phyloP scores from a whole-genome alignment of 2,113 vertebrate genomes.

The Genyomyrus donnyi region DNA sequence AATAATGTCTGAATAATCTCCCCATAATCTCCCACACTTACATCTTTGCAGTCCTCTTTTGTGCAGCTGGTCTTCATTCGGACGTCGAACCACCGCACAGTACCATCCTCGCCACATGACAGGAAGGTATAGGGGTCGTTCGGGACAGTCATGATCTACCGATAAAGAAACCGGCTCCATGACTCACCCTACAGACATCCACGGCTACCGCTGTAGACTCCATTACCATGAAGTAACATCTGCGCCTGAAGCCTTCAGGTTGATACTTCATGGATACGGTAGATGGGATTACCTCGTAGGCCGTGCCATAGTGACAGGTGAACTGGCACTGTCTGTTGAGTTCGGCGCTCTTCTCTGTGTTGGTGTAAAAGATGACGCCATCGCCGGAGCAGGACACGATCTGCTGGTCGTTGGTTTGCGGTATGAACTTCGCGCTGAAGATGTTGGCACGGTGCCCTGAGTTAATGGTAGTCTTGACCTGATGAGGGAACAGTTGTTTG shows the following conservation, averaged over 20 bases:
- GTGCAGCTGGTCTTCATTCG: slow-evolving; percentile 94
- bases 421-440: slow-evolving; percentile 97
- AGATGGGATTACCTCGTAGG: slow-evolving; percentile 76
- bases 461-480: slow-evolving; percentile 93
- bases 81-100: slow-evolving; percentile 95
- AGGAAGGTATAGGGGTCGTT: slow-evolving; percentile 97
- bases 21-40: slow-evolving; percentile 51
- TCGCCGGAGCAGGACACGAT: slow-evolving; percentile 97
- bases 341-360: slow-evolving; percentile 86
- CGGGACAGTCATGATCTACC: slow-evolving; percentile 94
- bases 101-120: slow-evolving; percentile 96
- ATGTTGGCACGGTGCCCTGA: slow-evolving; percentile 96
- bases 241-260: not conserved
- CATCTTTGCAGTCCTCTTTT: slow-evolving; percentile 98
- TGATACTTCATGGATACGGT: not conserved
- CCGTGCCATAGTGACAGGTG: slow-evolving; percentile 95
- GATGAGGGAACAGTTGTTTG: slow-evolving; percentile 3
- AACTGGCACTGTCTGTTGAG: slow-evolving; percentile 92
- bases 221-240: not conserved
- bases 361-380: slow-evolving; percentile 93
- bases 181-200: not conserved
- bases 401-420: slow-evolving; percentile 89
- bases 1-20: not conserved
- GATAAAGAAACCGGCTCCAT: slow-evolving; percentile 3
- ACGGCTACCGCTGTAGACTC: no score